Evolutionary conservation across 2,888 invertebrate species (phyloP), one percentile per base, ranked within the genome.

Genomic region (Agrilus mali): DNA sequence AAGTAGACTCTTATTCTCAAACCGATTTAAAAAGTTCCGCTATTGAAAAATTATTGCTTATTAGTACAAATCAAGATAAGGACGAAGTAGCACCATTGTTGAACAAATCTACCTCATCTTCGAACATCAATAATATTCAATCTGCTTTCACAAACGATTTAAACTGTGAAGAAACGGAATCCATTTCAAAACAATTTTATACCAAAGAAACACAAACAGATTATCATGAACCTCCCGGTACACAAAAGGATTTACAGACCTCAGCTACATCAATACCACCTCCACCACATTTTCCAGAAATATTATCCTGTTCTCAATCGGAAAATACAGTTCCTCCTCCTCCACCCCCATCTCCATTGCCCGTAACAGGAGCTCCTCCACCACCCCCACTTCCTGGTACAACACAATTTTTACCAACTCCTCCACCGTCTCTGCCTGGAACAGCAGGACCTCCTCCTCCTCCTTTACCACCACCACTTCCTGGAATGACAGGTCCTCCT

Each of bases 401-500:
- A 12, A 38, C 41, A 10, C 47, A 40, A 13, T 27, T 43, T 7
- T 46, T 46, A 17, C 52, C 52, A 13, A 48, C 51, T 36, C 53
- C 53, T 14, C 51, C 53, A 7, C 47, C 53, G 22, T 52, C 52
- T 33, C 50, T 46, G n/a, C 49, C 51, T 31, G 45, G 47, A 15
- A 41, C 44, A 46, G 14, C 17, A 4, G 35, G 13, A 5, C 45
- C 47, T 10, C 51, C 57, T 10, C 51, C 54, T 38, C 50, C 56
- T 7, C 56, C 65, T 53, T 54, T 48, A 47, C 57, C 54, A 4
- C 49, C 51, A 7, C 54, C 50, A 46, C 58, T 53, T 4, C 49
- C 51, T 7, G 45, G 53, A 42, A 47, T 48, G 14, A 44, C 57
- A 57, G 62, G 60, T 32, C 68, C 64, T 33, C 68, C 63, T 3